Evolutionary conservation across 1,140 invertebrate species (phyloP), one percentile per base, ranked within the genome.

Genomic region (Achatina immaculata): DNA sequence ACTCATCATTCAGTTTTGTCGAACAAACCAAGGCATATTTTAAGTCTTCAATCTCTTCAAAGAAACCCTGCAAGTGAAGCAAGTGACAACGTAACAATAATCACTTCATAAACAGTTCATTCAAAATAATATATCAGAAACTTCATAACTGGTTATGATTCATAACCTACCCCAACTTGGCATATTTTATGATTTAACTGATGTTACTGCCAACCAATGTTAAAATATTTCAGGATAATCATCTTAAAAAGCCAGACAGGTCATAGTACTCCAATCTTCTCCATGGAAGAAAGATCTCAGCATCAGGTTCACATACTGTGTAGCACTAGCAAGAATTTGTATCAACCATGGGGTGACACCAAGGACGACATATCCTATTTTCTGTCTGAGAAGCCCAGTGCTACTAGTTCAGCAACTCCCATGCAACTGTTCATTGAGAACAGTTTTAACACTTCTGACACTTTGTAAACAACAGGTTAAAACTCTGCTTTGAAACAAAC

Each of bases 21-120:
- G 89, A 87, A 76, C 89, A 87, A 51, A 87, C 84, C 73, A 90
- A 72, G 3, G 85, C 86, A 85, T 82, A 90, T 75, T 90, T 90
- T 0, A 90, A 74, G 69, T 90, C 89, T 80, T 90, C 88, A 58
- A 90, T 80, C 81, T 90, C 89, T 28, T 90, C 88, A 83, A 90
- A 90, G 77, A 90, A 90, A 43, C 85, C 85, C 88, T 89, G 83
- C 24, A 88, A 85, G 51, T 69, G 31, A 77, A 62, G 71, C 78
- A 65, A 75, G 28, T 14, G 69, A 62, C 36, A 31, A 69, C n/a
- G 0, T 62, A 51, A 42, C 28, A 7, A 78, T 6, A 34, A 40
- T 31, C 69, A 28, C 7, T 38, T 43, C 3, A 9, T 42, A 77
- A 24, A 51, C 11, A 51, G 48, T 51, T 11, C 24, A 51, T 11